Percentiles rank a stretch among this genome's conserved stretches.
Conservation (phyloP, 2,113 vertebrate species). For the Tupaia tana region DNA sequence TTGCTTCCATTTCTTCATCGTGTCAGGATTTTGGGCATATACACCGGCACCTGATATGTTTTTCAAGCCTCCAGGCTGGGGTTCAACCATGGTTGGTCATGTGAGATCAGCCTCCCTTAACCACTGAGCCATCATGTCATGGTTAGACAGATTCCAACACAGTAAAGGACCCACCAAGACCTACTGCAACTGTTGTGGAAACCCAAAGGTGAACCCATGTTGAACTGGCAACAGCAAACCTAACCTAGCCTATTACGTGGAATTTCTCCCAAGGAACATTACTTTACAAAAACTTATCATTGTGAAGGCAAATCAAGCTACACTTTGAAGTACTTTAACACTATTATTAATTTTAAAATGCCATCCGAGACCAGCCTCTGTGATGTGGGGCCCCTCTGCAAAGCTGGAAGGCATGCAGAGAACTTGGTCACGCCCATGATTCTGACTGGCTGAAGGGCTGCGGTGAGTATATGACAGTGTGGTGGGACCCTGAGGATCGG, state of each 20-base stretch:
- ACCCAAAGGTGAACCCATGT: background rate
- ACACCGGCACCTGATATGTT: no score
- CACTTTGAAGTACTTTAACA: background rate
- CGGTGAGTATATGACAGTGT: no score
- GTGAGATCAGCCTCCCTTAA: no score
- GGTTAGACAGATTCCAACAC: background rate
- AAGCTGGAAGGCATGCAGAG: no score
- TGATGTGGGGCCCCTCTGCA: no score
- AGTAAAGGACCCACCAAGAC: background rate
- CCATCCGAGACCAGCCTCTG: background rate
- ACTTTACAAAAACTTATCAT: background rate
- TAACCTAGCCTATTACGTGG: background rate
- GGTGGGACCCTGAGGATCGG: no score
- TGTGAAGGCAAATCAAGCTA: background rate
- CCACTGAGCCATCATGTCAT: background rate
- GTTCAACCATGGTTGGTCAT: no score
- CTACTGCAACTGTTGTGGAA: slow-evolving; percentile 13
- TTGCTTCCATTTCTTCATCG: no score
- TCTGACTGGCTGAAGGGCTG: no score
- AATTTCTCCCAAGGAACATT: background rate
- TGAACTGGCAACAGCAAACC: background rate
- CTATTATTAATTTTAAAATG: background rate
- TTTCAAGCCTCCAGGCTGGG: no score
- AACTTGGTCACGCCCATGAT: no score
- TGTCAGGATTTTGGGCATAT: no score